Percentiles rank a stretch among this genome's conserved stretches.
Conservation (phyloP, 2,113 vertebrate species). For the Anolis sagrei region DNA sequence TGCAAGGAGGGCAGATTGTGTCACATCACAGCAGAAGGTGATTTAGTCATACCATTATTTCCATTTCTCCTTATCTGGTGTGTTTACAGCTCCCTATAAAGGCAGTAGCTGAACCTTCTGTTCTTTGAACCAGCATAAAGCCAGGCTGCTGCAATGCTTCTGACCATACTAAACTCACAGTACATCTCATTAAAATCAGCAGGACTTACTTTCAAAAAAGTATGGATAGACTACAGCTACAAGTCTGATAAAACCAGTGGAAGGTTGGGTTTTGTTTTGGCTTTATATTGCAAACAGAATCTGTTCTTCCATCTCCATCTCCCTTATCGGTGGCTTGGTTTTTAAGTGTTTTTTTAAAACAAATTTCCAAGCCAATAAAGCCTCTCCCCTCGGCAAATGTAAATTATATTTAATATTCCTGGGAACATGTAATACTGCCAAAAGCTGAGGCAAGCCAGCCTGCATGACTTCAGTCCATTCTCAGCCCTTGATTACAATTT, state of each 20-base stretch:
- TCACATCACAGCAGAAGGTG: neutral
- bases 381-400: slow-evolving; percentile 73
- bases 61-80: neutral
- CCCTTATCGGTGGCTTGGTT: slow-evolving; percentile 47
- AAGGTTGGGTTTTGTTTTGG: neutral
- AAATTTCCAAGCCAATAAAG: slow-evolving; percentile 75
- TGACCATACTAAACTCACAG: slow-evolving; percentile 14
- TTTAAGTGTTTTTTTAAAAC: slow-evolving; percentile 74
- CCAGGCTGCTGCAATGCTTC: slow-evolving; percentile 27
- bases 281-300: slow-evolving; percentile 52
- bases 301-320: slow-evolving; percentile 21
- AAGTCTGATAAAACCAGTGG: neutral
- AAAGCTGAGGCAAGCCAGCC: slow-evolving; percentile 79
- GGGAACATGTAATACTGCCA: slow-evolving; percentile 80
- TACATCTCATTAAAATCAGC: slow-evolving; percentile 1
- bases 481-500: slow-evolving; percentile 85
- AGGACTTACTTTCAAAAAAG: neutral
- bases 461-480: slow-evolving; percentile 87
- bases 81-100: neutral
- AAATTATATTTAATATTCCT: slow-evolving; percentile 83
- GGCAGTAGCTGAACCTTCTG: slow-evolving; percentile 11
- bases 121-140: slow-evolving; percentile 15
- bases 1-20: slow-evolving; percentile 20
- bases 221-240: neutral
- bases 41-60: neutral